These are phyloP conservation scores for Acrocyrtus sp. DNA, from an alignment of 2,888 invertebrate genomes.

Conservation along the genomic window DNA sequence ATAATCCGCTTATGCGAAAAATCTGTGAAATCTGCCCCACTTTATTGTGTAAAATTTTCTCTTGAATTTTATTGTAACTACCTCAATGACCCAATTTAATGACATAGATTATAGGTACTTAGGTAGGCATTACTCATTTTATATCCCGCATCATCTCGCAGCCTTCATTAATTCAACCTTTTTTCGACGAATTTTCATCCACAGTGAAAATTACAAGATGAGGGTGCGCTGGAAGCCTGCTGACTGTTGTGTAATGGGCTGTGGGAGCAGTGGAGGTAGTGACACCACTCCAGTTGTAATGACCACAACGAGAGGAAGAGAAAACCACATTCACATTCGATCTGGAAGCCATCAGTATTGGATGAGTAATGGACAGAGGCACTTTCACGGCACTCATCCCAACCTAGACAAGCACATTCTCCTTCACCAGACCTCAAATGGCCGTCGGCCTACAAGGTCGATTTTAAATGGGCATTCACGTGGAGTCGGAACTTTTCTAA, in stretches of 20 bases:
- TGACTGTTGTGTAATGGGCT: slow-evolving; percentile 52
- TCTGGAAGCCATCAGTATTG: slow-evolving; percentile 23
- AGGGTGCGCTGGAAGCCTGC: slow-evolving; percentile 58
- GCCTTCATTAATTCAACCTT: background rate
- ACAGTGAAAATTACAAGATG: slow-evolving; percentile 46
- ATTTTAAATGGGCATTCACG: background rate
- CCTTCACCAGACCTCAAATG: background rate
- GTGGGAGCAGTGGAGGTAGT: slow-evolving; percentile 15
- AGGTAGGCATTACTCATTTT: background rate
- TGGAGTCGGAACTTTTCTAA: background rate
- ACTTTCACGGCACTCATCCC: too few relatives aligned
- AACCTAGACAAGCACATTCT: too few relatives aligned
- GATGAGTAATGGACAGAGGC: background rate
- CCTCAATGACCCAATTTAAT: too few relatives aligned
- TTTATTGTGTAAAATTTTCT: too few relatives aligned
- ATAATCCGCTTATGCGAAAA: too few relatives aligned
- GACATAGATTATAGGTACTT: too few relatives aligned
- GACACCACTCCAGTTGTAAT: background rate
- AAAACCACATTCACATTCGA: slow-evolving; percentile 8
- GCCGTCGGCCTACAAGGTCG: background rate
- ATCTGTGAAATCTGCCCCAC: too few relatives aligned
- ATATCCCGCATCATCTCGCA: background rate
- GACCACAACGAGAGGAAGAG: background rate
- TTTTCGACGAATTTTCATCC: slow-evolving; percentile 1
- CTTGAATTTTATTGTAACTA: background rate